Evolutionary conservation across 2,113 vertebrate species (phyloP), one percentile per base, ranked within the genome.

Genomic region (Odocoileus virginianus): DNA sequence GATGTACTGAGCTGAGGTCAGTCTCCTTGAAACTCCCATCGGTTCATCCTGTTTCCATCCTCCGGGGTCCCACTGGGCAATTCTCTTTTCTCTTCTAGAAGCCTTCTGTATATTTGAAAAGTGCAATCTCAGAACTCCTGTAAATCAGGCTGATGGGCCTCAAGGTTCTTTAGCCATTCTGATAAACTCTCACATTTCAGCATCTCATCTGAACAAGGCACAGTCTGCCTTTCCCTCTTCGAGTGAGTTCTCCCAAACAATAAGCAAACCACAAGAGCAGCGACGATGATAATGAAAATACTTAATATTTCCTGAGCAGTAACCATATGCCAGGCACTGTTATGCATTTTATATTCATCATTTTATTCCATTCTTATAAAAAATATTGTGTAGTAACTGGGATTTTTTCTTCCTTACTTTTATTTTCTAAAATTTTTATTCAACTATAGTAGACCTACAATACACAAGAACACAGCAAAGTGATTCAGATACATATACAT

Each of bases 41-140:
- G 64, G 21, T 90, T 81, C 58, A 67, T 45, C 40, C 15, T 82
- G 3, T 52, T 74, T 96, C 50, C 28, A 58, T 45, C 60, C 74
- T 74, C 52, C 23, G 5, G 81, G 54, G 33, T 52, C 30, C 58
- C 71, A 47, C 4, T 74, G 52, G 78, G 30, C n/a, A 91, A 83
- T 82, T 95, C 81, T 79, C 74, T 7, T 91, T 92, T 78, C 92
- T 87, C 60, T 97, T 47, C 83, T 89, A 6, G 28, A 96, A 93
- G 30, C 64, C 7, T 82, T 86, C 67, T 40, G 19, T 71, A 9
- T 85, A 47, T 87, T 86, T 92, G 30, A 74, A 91, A 95, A 94
- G 17, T 54, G 11, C 33, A 64, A 14, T 91, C 45, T 67, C 74
- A 90, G 43, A 78, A 28, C 60, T 97, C 54, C 16, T 55, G 5